Evolutionary conservation across 2,113 vertebrate genomes (phyloP).

Genomic region (Megaptera novaeangliae): DNA sequence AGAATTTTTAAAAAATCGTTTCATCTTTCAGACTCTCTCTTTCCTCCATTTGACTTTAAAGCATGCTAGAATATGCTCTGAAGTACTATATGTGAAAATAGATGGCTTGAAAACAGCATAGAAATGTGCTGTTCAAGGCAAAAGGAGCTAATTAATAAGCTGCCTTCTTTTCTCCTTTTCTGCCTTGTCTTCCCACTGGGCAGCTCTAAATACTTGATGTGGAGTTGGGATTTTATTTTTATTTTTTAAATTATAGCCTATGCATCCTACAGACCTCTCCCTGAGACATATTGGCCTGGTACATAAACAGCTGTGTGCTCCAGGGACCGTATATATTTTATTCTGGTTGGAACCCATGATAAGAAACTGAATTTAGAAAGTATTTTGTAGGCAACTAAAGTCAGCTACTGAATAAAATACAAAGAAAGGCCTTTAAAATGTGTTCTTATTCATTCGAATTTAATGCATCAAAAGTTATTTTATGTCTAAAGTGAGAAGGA

Average conservation of each 20-base stretch:
- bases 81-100: conserved; percentile 41
- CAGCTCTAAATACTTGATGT: conserved; percentile 63
- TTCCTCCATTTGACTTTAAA: conserved; percentile 49
- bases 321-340: conserved; percentile 68
- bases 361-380: conserved; percentile 74
- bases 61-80: conserved; percentile 28
- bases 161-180: conserved; percentile 37
- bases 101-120: not conserved
- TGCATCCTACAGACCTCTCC: conserved; percentile 58
- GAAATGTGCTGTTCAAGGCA: conserved; percentile 49
- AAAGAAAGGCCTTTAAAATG: conserved; percentile 54
- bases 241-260: conserved; percentile 60
- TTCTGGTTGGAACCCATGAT: conserved; percentile 64
- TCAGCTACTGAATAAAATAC: conserved; percentile 64
- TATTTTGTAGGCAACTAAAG: conserved; percentile 58
- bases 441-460: conserved; percentile 67
- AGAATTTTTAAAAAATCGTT: not conserved
- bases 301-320: conserved; percentile 73
- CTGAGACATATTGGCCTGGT: conserved; percentile 66
- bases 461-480: conserved; percentile 68
- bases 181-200: conserved; percentile 61
- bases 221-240: conserved; percentile 63
- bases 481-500: conserved; percentile 56
- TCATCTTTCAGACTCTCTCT: not conserved
- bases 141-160: conserved; percentile 67